phyloP scores from a whole-genome alignment of 2,113 vertebrate genomes.

The Meriones unguiculatus region DNA sequence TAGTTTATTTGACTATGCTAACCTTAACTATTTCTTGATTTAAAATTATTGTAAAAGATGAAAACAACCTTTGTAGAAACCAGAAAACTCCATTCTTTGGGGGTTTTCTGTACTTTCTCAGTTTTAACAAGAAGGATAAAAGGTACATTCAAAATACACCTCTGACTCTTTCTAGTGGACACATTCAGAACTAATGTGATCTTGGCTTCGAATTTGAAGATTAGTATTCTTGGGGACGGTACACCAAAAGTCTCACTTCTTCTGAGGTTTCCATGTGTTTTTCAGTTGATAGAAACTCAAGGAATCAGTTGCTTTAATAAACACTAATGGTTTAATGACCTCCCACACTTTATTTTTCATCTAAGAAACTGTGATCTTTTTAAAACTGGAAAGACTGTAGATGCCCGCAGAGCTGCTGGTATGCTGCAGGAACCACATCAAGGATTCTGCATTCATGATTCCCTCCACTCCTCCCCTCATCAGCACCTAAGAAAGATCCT shows the following conservation, averaged over 20 bases:
- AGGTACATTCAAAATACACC: constrained; percentile 11
- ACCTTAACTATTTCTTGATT: constrained; percentile 5
- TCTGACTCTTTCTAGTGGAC: not conserved
- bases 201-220: constrained; percentile 10
- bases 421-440: not conserved
- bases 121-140: constrained; percentile 56
- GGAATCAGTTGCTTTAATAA: constrained; percentile 11
- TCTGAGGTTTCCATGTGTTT: constrained; percentile 14
- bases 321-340: not conserved
- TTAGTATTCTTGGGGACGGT: not conserved
- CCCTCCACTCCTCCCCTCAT: not conserved
- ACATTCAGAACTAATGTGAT: not conserved
- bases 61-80: not conserved
- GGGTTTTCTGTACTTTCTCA: not conserved
- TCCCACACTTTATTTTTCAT: constrained; percentile 39
- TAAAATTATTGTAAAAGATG: constrained; percentile 45
- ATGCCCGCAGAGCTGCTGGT: not conserved
- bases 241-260: not conserved
- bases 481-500: not conserved
- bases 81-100: not conserved
- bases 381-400: constrained; percentile 32
- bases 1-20: constrained; percentile 41
- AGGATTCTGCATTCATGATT: not conserved
- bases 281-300: constrained; percentile 51
- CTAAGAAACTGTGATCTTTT: constrained; percentile 7